Conservation (phyloP, 2,113 vertebrate species). For the Mastomys coucha region DNA sequence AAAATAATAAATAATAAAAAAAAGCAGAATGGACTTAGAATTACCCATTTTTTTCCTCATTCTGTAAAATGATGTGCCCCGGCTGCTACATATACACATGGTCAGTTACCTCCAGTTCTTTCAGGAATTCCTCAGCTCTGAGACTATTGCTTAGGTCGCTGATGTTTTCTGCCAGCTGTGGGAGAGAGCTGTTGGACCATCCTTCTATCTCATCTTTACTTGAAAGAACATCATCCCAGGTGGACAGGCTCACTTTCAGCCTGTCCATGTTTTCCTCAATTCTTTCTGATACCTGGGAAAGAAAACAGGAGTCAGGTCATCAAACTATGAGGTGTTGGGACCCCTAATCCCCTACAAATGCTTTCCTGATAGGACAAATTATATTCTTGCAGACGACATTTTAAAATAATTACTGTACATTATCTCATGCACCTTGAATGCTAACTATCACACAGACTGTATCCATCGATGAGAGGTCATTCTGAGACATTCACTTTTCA, state of each 20-base stretch:
- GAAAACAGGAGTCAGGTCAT: background rate
- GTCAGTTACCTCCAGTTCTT: slow-evolving; percentile 92
- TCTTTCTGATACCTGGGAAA: slow-evolving; percentile 91
- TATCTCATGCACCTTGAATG: background rate
- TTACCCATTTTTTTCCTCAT: background rate
- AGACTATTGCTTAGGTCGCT: slow-evolving; percentile 88
- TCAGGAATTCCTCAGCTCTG: slow-evolving; percentile 88
- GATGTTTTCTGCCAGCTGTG: slow-evolving; percentile 90
- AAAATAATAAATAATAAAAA: background rate
- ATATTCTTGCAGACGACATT: background rate
- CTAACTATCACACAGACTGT: background rate
- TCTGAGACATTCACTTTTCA: background rate
- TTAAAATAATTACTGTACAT: background rate
- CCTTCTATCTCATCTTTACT: slow-evolving; percentile 91
- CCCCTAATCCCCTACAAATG: background rate
- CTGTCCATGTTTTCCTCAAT: slow-evolving; percentile 92
- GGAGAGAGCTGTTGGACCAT: slow-evolving; percentile 90
- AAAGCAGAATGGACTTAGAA: background rate
- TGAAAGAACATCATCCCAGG: slow-evolving; percentile 94
- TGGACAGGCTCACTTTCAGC: slow-evolving; percentile 87
- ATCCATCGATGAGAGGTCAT: background rate
- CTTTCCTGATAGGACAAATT: background rate
- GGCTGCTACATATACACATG: accelerated
- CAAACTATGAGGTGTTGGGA: background rate
- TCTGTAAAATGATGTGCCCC: background rate